Percentiles rank a stretch among this genome's conserved stretches.
phyloP scores from a whole-genome alignment of 53 echinoderm and acorn worm genomes.

The Hippasteria phrygiana region DNA sequence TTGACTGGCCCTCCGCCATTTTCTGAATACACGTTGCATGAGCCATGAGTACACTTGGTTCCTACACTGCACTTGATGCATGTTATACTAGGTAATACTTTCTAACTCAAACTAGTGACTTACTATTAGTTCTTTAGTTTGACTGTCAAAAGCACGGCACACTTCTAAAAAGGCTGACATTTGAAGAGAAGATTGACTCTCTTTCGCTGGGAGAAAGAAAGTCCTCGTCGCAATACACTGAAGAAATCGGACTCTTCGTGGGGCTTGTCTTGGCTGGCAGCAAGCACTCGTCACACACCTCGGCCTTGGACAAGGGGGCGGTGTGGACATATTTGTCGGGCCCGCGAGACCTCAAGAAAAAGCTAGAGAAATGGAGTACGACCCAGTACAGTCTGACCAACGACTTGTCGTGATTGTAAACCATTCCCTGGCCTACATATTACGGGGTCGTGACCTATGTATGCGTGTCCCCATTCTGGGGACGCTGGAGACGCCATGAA shows the following conservation, averaged over 20 bases:
- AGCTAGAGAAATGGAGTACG: conserved; percentile 39
- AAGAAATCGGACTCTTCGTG: conserved; percentile 4
- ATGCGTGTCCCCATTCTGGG: conserved; percentile 51
- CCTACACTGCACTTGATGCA: too few relatives aligned
- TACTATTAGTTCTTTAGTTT: background rate
- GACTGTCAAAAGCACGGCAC: background rate
- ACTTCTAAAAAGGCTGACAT: conserved; percentile 1
- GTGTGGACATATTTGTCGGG: conserved; percentile 62
- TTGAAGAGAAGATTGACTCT: background rate
- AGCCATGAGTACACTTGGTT: too few relatives aligned
- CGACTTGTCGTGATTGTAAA: conserved; percentile 38
- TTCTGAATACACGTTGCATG: too few relatives aligned
- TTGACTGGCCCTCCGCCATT: too few relatives aligned
- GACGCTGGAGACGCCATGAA: conserved; percentile 51
- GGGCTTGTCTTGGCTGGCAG: background rate
- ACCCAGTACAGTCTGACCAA: conserved; percentile 18
- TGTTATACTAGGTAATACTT: too few relatives aligned
- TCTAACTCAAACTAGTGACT: background rate
- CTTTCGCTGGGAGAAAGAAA: background rate
- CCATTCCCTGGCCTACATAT: conserved; percentile 56
- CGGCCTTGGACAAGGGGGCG: conserved; percentile 37
- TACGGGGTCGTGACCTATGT: conserved; percentile 54
- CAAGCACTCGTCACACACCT: conserved; percentile 2
- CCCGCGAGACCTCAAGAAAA: conserved; percentile 37
- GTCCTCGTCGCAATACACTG: background rate